Percentiles rank a stretch among this genome's conserved stretches.
phyloP scores from a whole-genome alignment of 2,888 invertebrate genomes.

The Taphrorychus bicolor region DNA sequence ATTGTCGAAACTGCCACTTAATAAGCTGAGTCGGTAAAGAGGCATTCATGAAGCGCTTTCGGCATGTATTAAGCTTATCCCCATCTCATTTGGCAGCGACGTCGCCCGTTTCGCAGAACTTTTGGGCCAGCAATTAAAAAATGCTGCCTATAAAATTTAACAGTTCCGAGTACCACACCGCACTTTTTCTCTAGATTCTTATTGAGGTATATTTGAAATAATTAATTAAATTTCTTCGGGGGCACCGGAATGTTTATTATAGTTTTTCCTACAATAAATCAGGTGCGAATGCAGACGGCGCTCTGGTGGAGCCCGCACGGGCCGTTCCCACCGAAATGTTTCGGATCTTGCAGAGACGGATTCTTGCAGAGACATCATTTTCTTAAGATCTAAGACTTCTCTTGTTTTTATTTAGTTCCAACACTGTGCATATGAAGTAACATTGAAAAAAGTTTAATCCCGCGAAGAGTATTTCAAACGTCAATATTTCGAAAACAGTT shows the following conservation, averaged over 20 bases:
- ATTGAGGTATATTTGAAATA: slow-evolving; percentile 60
- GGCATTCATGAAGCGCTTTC: slow-evolving; percentile 36
- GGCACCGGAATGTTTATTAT: slow-evolving; percentile 58
- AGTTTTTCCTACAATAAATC: slow-evolving; percentile 59
- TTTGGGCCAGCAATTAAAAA: slow-evolving; percentile 47
- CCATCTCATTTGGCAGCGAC: slow-evolving; percentile 9
- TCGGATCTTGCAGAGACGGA: slow-evolving; percentile 45
- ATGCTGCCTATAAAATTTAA: slow-evolving; percentile 55
- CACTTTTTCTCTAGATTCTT: slow-evolving; percentile 58
- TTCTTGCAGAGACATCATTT: too few relatives aligned
- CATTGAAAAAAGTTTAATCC: too few relatives aligned
- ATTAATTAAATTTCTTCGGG: slow-evolving; percentile 62
- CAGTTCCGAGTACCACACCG: slow-evolving; percentile 60
- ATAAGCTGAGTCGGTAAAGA: slow-evolving; percentile 35
- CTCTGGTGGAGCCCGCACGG: slow-evolving; percentile 54
- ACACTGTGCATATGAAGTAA: too few relatives aligned
- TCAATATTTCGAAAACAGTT: too few relatives aligned
- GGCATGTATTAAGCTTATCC: slow-evolving; percentile 38
- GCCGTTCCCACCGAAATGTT: slow-evolving; percentile 52
- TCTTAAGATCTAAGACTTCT: too few relatives aligned
- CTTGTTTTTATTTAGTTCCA: too few relatives aligned
- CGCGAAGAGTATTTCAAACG: too few relatives aligned
- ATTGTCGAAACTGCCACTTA: slow-evolving; percentile 34
- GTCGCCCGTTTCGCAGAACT: slow-evolving; percentile 52
- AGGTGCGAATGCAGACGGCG: slow-evolving; percentile 57